These are phyloP conservation scores for Zosterops lateralis DNA, from an alignment of 2,113 vertebrate species.

Conservation along the genomic window DNA sequence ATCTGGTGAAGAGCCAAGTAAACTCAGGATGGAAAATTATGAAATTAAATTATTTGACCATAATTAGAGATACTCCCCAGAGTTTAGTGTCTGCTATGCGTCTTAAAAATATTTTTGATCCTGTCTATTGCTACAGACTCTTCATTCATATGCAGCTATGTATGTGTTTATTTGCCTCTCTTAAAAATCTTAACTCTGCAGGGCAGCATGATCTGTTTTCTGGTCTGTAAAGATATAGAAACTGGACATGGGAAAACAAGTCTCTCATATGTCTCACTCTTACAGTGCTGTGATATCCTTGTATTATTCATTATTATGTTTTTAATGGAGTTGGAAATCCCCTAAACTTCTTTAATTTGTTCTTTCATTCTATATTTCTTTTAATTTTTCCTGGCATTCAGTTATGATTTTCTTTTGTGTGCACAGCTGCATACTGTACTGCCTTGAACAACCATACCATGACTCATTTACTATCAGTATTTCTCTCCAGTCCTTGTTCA, in stretches of 20 bases:
- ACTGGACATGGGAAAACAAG: background rate
- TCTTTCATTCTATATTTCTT: background rate
- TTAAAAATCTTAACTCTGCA: background rate
- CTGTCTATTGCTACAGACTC: background rate
- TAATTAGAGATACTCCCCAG: background rate
- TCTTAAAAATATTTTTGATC: background rate
- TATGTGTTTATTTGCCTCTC: conserved; percentile 19
- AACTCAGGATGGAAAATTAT: background rate
- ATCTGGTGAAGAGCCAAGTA: conserved; percentile 1
- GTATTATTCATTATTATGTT: background rate
- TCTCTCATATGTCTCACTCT: background rate
- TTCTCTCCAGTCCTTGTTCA: background rate
- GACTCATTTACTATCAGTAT: background rate
- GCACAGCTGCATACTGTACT: background rate
- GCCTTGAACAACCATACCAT: background rate
- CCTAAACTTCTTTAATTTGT: background rate
- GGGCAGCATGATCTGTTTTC: background rate
- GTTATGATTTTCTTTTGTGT: background rate
- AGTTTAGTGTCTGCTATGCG: background rate
- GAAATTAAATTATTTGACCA: background rate
- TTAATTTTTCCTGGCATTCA: background rate
- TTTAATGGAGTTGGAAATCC: background rate
- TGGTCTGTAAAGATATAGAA: background rate
- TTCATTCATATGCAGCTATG: conserved; percentile 17
- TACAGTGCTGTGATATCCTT: background rate